These are phyloP conservation scores for Aplysia californica DNA, from an alignment of 1,140 invertebrate genomes.

Conservation along the genomic window DNA sequence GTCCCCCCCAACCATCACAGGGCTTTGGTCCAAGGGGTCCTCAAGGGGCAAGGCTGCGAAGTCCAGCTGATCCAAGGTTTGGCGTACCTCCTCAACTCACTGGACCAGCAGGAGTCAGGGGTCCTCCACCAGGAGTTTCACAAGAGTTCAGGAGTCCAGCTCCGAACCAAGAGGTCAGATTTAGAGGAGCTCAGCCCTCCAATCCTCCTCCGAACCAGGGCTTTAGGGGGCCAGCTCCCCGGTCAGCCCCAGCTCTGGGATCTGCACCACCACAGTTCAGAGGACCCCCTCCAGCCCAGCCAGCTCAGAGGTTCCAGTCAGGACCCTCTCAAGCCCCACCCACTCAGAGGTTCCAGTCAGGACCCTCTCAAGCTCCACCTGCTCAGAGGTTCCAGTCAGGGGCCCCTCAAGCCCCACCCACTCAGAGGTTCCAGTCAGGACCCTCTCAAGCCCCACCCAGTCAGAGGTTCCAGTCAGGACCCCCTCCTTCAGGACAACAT, in stretches of 20 bases:
- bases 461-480: background rate
- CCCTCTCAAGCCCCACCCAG: background rate
- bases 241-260: background rate
- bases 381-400: background rate
- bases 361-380: background rate
- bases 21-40: no score
- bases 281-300: background rate
- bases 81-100: no score
- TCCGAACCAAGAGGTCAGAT: background rate
- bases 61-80: background rate
- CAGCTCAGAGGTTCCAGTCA: slow-evolving; percentile 1
- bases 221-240: background rate
- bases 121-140: background rate
- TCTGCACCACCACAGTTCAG: no score
- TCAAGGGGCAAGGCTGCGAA: background rate
- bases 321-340: background rate
- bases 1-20: background rate
- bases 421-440: background rate
- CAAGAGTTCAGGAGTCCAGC: background rate
- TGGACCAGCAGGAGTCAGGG: no score
- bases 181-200: background rate
- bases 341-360: background rate
- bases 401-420: background rate
- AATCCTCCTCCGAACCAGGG: background rate
- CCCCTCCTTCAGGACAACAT: background rate